Percentiles rank a stretch among this genome's conserved stretches.
phyloP scores from a whole-genome alignment of 2,888 invertebrate genomes.

The Crepidodera aurea region DNA sequence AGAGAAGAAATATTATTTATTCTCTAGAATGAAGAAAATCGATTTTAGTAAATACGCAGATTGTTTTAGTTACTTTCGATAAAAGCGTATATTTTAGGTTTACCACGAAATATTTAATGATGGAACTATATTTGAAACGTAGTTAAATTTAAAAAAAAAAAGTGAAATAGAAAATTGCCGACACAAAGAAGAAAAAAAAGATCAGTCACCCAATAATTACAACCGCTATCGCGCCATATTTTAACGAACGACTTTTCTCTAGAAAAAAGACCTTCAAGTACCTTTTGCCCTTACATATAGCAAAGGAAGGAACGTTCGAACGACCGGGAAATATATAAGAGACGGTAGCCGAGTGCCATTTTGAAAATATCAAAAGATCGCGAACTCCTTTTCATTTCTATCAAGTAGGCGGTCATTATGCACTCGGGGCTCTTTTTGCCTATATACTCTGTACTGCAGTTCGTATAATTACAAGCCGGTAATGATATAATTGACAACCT shows the following conservation, averaged over 20 bases:
- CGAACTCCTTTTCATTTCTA: constrained; percentile 35
- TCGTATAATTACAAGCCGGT: constrained; percentile 36
- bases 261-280: constrained; percentile 2
- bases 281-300: neutral
- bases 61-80: too few species aligned
- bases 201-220: constrained; percentile 1
- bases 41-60: too few species aligned
- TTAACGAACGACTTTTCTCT: neutral
- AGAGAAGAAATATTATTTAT: too few species aligned
- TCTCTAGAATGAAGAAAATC: too few species aligned
- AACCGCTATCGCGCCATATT: neutral
- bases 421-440: constrained; percentile 18
- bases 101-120: too few species aligned
- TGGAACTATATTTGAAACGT: too few species aligned
- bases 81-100: too few species aligned
- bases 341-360: constrained; percentile 29
- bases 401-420: constrained; percentile 39
- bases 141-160: too few species aligned
- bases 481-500: constrained; percentile 41
- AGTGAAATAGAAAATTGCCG: too few species aligned
- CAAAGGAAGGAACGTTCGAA: constrained; percentile 11
- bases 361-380: constrained; percentile 40
- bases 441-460: neutral
- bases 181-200: neutral
- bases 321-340: constrained; percentile 4